Evolutionary conservation across 2,888 invertebrate species (phyloP).

Genomic region (Kryphioiulus occultus): DNA sequence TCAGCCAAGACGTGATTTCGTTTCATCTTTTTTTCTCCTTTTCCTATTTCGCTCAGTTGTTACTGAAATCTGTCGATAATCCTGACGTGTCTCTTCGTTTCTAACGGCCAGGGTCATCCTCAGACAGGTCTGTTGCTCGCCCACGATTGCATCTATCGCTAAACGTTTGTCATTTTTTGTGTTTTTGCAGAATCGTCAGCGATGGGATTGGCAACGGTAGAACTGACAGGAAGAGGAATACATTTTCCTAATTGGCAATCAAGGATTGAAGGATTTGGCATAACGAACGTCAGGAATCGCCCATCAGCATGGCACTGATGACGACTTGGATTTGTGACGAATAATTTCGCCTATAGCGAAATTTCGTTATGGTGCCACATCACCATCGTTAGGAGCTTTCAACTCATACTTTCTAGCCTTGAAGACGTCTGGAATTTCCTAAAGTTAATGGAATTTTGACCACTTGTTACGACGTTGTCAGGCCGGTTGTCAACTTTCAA

Average conservation of each 20-base stretch:
- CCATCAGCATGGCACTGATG: background rate
- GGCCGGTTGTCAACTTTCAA: too few species aligned
- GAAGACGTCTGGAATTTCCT: background rate
- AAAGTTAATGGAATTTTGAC: background rate
- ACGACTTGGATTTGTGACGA: background rate
- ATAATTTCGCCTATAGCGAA: background rate
- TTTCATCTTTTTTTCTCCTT: background rate
- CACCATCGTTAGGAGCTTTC: too few species aligned
- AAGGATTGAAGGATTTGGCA: background rate
- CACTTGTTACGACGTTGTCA: too few species aligned
- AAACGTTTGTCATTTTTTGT: background rate
- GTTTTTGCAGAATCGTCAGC: background rate
- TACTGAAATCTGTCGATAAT: conserved; percentile 20
- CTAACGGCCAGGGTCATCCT: background rate
- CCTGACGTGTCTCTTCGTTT: background rate
- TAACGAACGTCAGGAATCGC: background rate
- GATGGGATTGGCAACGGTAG: background rate
- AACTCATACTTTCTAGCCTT: background rate
- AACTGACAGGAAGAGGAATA: background rate
- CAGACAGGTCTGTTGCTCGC: background rate
- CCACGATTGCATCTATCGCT: background rate
- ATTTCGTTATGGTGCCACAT: background rate
- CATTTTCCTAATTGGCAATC: background rate
- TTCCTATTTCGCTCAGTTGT: background rate
- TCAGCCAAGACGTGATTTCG: background rate